These are phyloP conservation scores for Heliconius aoede DNA, from an alignment of 2,888 invertebrate genomes.

Conservation along the genomic window DNA sequence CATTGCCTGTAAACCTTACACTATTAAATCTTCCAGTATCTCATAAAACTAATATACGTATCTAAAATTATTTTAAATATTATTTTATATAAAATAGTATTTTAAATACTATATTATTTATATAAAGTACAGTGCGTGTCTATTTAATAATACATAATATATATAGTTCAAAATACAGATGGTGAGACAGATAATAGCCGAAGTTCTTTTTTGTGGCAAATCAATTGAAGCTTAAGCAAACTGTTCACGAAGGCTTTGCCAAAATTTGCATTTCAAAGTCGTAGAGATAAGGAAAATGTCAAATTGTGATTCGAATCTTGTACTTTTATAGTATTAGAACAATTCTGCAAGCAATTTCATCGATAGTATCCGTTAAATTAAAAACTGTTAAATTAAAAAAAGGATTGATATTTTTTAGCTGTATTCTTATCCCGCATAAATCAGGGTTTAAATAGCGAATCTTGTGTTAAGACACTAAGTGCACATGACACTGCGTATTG, in stretches of 20 bases:
- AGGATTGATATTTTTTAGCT: background rate
- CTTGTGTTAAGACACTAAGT: no score
- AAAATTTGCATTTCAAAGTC: constrained; percentile 10
- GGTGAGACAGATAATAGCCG: no score
- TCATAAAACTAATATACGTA: background rate
- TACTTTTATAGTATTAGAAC: constrained; percentile 3
- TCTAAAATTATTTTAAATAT: no score
- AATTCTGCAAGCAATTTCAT: background rate
- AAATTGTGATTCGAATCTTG: background rate
- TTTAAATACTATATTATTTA: no score
- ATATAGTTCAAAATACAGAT: background rate
- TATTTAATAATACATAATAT: no score
- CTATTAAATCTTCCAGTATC: background rate
- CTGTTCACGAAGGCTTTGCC: background rate
- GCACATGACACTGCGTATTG: no score
- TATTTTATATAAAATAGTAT: no score
- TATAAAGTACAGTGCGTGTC: no score
- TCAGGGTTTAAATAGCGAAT: no score
- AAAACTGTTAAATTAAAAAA: no score
- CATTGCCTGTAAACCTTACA: constrained; percentile 17
- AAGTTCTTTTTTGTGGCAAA: background rate
- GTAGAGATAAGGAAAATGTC: background rate
- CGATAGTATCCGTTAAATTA: background rate
- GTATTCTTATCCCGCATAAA: no score
- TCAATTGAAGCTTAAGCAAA: background rate